Base-by-base conservation (phyloP, 1,140 invertebrate species). In the Delia radicum region DNA sequence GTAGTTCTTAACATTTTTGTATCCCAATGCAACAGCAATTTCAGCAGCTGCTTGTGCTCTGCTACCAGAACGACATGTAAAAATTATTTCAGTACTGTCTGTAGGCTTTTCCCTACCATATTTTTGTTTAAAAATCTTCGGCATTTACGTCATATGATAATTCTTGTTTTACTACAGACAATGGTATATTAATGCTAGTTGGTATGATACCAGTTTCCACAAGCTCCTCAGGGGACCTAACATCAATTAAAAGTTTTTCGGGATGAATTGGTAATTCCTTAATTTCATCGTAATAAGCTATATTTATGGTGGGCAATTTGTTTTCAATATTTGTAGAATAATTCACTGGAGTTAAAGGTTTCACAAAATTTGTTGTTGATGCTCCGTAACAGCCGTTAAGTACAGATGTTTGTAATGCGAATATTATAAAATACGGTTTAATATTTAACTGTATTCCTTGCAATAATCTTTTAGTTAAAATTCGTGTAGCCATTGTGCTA, bases 141-240 rank as follows among this genome's bases (percentile, higher is more conserved):
- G 82, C 77, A 0, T 82, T 78, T 8, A 87, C 37, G 37, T 75
- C 83, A 21, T 71, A 65, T 0, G 88, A 63, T 61, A 85, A 69
- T n/a, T 80, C 83, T 46, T 79, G 74, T 13, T 75, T 63, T 3
- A 85, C 80, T n/a, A 76, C 74, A 8, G 86, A 89, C 90, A 92
- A 89, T 78, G 91, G 92, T 80, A 93, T 92, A 79, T 93, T 92
- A 77, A 93, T 91, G 79, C 90, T 92, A 18, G 89, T 88, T 42
- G 92, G 91, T 72, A 93, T 89, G 82, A 89, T 87, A 4, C 92
- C 92, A 69, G 90, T 92, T 78, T 90, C 88, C 74, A 89, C 80
- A 1, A 93, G 86, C 86, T 93, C 92, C 48, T 88, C 82, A 2
- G 90, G 89, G 79, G 92, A 91, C 26, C 92, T 88, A 0, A 93